These are phyloP conservation scores for Ailuropoda melanoleuca DNA, from an alignment of 2,113 vertebrate genomes.

Conservation along the genomic window DNA sequence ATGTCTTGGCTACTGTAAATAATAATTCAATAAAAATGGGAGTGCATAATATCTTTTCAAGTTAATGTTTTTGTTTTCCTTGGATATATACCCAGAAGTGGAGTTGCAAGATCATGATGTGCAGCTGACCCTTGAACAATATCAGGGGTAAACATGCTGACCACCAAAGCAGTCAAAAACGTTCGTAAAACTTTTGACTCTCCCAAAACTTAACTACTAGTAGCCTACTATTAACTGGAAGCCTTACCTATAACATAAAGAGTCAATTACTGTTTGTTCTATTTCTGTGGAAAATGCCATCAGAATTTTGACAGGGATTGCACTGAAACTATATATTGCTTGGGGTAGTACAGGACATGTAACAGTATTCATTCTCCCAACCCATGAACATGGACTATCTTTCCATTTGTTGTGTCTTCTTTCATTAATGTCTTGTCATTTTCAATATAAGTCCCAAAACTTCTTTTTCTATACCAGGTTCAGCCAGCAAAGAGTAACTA, in stretches of 20 bases:
- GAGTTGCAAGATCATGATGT: background rate
- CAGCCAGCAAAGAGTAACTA: background rate
- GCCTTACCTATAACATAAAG: background rate
- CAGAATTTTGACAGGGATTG: background rate
- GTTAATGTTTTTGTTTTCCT: background rate
- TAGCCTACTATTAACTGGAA: background rate
- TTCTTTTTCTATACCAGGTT: background rate
- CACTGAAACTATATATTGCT: background rate
- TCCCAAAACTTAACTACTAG: background rate
- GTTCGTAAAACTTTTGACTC: background rate
- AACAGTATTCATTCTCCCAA: background rate
- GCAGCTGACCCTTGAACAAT: background rate
- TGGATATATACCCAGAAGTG: background rate
- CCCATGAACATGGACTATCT: background rate
- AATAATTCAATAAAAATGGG: background rate
- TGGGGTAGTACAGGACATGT: background rate
- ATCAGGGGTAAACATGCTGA: background rate
- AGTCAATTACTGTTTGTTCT: background rate
- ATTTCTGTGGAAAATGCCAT: background rate
- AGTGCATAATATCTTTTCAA: background rate
- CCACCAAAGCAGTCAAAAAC: background rate
- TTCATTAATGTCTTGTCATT: background rate
- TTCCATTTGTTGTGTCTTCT: background rate
- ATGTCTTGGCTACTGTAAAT: background rate
- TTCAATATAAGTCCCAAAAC: background rate